Base-by-base conservation (phyloP, 1,140 invertebrate genomes). In the Trichogramma pretiosum region DNA sequence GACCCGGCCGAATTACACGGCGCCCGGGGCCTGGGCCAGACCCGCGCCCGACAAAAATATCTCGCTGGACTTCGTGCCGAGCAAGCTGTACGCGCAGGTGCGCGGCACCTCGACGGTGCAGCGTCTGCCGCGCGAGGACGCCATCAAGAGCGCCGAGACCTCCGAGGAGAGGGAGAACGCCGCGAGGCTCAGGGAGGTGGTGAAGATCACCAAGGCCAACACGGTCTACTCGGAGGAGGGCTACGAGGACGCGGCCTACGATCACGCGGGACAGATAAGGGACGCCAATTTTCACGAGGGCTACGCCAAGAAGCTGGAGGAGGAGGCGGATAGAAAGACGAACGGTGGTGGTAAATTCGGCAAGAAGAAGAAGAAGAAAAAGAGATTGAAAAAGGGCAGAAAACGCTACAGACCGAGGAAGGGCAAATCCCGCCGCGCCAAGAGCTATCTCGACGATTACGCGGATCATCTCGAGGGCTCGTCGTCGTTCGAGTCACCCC, bases 191-290 rank as follows among this genome's bases (percentile, higher is more conserved):
- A 70, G 75, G 33, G 78, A 84, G 69, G 75, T 82, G 3, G 74
- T 85, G 0, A 80, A 77, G 37, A 80, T 82, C 54, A 75, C 76
- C n/a, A 85, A 83, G 67, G 74, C 77, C 3, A 82, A 84, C 59
- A 83, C 77, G 2, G 75, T 85, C 5, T 87, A 86, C 55, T 79
- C 80, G 4, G 84, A 87, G 67, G 83, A 87, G 71, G 84, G 84
- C 0, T 86, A 84, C 52, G 83, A 85, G 67, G 84, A 87, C 64
- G 74, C 77, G 1, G 83, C 77, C 5, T 87, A 87, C 55, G 83
- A 87, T 61, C 84, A 87, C 56, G 83, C 74, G 10, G 83, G 81
- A 23, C 81, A 81, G 61, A 73, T 80, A 38, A 81, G 83, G 55
- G 75, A 82, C 51, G 82, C 81, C 1, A 67, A 77, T 52, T 70